These are phyloP conservation scores for Girardia tigrina DNA, from an alignment of 2,888 invertebrate genomes.

Conservation along the genomic window DNA sequence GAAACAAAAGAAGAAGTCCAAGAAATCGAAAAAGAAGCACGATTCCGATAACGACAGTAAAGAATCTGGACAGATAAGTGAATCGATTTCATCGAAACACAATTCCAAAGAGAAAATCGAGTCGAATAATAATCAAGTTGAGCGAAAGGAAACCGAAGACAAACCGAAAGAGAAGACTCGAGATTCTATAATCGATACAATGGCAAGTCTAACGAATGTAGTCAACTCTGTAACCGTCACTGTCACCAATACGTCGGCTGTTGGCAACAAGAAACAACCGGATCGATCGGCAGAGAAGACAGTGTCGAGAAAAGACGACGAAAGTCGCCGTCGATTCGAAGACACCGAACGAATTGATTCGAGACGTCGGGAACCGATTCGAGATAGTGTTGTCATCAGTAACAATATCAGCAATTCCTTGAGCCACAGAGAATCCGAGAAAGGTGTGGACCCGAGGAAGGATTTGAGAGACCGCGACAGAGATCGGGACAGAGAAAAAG, in stretches of 20 bases:
- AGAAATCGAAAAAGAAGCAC: background rate
- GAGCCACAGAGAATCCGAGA: no score
- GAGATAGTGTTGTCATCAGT: no score
- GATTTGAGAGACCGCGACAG: no score
- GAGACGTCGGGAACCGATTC: no score
- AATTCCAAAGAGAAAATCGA: background rate
- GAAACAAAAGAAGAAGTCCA: background rate
- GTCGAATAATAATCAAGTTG: no score
- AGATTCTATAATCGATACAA: background rate
- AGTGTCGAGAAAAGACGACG: background rate
- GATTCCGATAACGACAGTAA: background rate
- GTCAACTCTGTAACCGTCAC: background rate
- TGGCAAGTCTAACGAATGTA: background rate
- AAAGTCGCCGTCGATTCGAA: background rate
- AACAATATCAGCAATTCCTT: no score
- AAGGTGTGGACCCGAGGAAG: no score
- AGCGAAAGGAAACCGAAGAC: background rate
- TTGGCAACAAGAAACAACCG: no score
- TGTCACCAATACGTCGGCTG: no score
- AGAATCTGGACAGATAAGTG: constrained; percentile 3
- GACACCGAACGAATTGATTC: background rate
- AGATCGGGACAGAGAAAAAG: no score
- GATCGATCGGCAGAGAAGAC: background rate
- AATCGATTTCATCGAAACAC: constrained; percentile 16
- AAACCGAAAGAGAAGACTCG: background rate